phyloP scores from a whole-genome alignment of 2,888 invertebrate species.

The Andricus curvator region DNA sequence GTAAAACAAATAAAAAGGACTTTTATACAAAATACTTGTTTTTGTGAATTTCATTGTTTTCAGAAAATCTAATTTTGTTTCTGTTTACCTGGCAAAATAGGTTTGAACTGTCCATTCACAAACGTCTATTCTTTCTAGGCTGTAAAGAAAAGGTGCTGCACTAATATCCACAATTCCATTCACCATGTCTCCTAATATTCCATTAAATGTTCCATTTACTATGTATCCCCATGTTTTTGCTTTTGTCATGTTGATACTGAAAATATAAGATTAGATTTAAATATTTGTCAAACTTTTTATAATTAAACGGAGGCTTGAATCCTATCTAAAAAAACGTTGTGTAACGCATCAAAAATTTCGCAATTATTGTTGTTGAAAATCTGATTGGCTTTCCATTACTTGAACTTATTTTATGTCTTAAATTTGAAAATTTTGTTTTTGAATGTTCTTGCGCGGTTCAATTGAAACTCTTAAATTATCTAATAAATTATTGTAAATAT shows the following conservation, averaged over 20 bases:
- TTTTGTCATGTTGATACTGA: slow-evolving; percentile 62
- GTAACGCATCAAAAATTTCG: too few species aligned
- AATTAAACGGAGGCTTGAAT: too few species aligned
- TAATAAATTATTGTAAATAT: too few species aligned
- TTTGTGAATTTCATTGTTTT: slow-evolving; percentile 39
- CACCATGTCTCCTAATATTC: slow-evolving; percentile 68
- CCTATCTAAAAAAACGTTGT: too few species aligned
- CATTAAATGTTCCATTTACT: slow-evolving; percentile 65
- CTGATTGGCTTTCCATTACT: too few species aligned
- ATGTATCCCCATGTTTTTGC: slow-evolving; percentile 67
- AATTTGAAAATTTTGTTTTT: too few species aligned
- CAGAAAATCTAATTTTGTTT: background rate
- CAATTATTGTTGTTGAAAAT: too few species aligned
- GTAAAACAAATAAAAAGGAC: background rate
- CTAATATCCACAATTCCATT: slow-evolving; percentile 82
- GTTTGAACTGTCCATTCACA: slow-evolving; percentile 82
- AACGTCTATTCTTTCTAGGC: slow-evolving; percentile 80
- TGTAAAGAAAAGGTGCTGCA: slow-evolving; percentile 83
- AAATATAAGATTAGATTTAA: background rate
- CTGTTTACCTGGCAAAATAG: slow-evolving; percentile 81
- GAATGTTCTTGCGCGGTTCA: too few species aligned
- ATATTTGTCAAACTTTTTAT: background rate
- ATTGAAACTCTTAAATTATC: too few species aligned
- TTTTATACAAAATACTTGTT: background rate
- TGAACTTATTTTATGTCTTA: too few species aligned